phyloP scores from a whole-genome alignment of 2,113 vertebrate genomes.

The Emydocephalus ijimae region DNA sequence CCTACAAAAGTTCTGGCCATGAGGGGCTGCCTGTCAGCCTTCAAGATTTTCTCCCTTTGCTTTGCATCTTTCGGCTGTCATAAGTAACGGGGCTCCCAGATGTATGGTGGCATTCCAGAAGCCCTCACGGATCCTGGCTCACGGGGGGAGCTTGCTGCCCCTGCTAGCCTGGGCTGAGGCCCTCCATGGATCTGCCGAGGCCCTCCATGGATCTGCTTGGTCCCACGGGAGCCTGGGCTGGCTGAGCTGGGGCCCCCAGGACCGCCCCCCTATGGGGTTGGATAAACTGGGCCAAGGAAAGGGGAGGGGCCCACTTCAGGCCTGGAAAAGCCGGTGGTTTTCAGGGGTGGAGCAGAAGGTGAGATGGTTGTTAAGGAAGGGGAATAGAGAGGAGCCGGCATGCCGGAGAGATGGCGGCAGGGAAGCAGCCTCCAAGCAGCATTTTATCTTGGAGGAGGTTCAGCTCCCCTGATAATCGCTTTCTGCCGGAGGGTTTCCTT shows the following conservation, averaged over 20 bases:
- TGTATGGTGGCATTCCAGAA: background rate
- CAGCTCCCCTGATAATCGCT: background rate
- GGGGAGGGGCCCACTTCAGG: background rate
- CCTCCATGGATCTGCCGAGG: background rate
- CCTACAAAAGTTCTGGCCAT: background rate
- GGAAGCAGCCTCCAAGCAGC: background rate
- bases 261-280: accelerated
- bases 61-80: too few species aligned
- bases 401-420: background rate
- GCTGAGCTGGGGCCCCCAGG: background rate
- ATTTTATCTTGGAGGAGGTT: accelerated
- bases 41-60: too few species aligned
- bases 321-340: too few species aligned
- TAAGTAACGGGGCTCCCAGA: background rate
- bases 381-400: accelerated
- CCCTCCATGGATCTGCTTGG: background rate
- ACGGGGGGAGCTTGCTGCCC: background rate
- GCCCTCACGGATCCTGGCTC: background rate
- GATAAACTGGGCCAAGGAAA: background rate
- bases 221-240: background rate
- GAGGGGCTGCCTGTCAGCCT: background rate
- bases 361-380: background rate
- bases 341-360: background rate
- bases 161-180: background rate
- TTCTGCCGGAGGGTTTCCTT: constrained; percentile 1